These are phyloP conservation scores for Amblyjoppa proteus DNA, from an alignment of 2,888 invertebrate genomes.

Conservation along the genomic window DNA sequence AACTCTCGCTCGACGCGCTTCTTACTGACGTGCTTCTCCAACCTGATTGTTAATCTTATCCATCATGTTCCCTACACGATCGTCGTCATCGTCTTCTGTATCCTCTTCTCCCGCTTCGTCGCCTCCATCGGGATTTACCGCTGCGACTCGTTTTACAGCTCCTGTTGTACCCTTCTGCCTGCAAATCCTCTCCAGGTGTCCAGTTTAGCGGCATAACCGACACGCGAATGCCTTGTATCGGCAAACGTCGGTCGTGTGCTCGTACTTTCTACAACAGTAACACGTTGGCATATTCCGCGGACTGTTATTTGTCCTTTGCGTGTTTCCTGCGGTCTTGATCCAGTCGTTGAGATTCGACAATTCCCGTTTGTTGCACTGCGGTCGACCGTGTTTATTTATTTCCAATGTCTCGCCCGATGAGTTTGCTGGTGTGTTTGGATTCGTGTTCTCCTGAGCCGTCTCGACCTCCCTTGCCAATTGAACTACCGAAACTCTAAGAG, in stretches of 20 bases:
- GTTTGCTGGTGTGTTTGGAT: background rate
- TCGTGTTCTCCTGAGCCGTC: conserved; percentile 8
- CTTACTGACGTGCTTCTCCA: conserved; percentile 17
- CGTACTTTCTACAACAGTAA: conserved; percentile 2
- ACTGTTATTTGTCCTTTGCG: background rate
- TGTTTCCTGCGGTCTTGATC: background rate
- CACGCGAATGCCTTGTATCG: conserved; percentile 19
- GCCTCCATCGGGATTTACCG: background rate
- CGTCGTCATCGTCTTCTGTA: conserved; percentile 20
- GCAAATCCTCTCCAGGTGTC: conserved; percentile 12
- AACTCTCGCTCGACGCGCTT: conserved; percentile 22
- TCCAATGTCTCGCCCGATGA: background rate
- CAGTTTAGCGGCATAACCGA: background rate
- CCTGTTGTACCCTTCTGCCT: conserved; percentile 1
- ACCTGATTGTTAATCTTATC: background rate
- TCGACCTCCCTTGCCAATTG: conserved; percentile 5
- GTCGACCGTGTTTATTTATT: conserved; percentile 29
- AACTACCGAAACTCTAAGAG: background rate
- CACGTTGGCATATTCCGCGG: background rate
- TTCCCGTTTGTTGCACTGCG: background rate
- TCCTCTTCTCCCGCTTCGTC: conserved; percentile 10
- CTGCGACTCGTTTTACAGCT: conserved; percentile 25
- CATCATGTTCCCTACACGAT: conserved; percentile 16
- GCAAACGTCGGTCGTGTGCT: background rate
- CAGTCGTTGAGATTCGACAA: background rate